Evolutionary conservation across 2,888 invertebrate genomes (phyloP), one percentile per base, ranked within the genome.

Genomic region (Hypena proboscidalis): DNA sequence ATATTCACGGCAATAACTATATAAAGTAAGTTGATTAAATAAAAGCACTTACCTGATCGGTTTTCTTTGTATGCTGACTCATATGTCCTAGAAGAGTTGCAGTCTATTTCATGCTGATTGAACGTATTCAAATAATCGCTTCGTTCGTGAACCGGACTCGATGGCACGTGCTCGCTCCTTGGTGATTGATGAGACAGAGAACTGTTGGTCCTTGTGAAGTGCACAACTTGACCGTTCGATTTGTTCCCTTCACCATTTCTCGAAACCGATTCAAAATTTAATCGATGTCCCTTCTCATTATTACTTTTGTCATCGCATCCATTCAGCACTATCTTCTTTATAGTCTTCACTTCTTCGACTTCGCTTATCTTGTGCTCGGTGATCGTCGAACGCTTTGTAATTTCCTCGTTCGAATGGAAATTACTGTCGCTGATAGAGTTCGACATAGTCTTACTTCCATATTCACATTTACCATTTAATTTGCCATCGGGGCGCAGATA

Each of bases 291-390:
- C 7, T 44, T 46, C 3, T 54, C 44, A 39, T 45, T 46, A 30
- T 70, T 57, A n/a, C 39, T 59, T 11, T 55, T 45, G 13, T 71
- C 75, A 25, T 70, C 73, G 15, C 81, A 77, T 21, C 88, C 90
- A 57, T 90, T 91, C 2, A 90, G 60, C 17, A 86, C 63, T 40
- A 90, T 74, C 70, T 85, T 91, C 67, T 87, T 90, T 50, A 85
- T 84, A n/a, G 90, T 91, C 49, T 85, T 90, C 19, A 90, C 80
- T 79, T 92, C 90, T 73, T 91, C 87, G 4, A 82, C 70, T 75
- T 91, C 83, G 54, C 72, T 89, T 52, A 88, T 77, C 65, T 85
- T 81, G 48, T 85, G 83, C 59, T 92, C 90, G 8, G 83, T 87
- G 46, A 91, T 75, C 3, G 80, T 82, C 1, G 87, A 84, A 41